Evolutionary conservation across 2,113 vertebrate genomes (phyloP).

Genomic region (Lophius piscatorius): DNA sequence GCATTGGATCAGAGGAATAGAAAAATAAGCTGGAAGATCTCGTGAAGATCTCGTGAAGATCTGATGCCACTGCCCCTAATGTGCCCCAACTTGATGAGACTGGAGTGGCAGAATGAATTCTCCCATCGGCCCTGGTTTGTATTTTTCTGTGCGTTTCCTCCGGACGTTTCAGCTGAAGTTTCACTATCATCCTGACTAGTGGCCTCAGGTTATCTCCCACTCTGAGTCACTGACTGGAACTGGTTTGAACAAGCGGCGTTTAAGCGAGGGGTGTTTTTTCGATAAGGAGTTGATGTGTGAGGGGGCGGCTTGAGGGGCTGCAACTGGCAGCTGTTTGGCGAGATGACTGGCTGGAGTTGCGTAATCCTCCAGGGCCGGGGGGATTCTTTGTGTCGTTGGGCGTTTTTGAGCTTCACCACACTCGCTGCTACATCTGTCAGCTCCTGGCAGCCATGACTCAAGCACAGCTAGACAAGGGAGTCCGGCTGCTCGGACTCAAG

Average conservation of each 20-base stretch:
- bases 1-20: neutral
- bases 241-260: conserved; percentile 21
- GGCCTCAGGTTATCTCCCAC: conserved; percentile 40
- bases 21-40: neutral
- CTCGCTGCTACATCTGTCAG: conserved; percentile 37
- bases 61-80: no score
- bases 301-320: conserved; percentile 25
- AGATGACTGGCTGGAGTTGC: conserved; percentile 50
- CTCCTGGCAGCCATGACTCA: conserved; percentile 25
- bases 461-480: conserved; percentile 19
- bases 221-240: conserved; percentile 59
- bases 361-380: conserved; percentile 44
- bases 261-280: conserved; percentile 22
- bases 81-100: no score
- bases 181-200: conserved; percentile 11
- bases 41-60: no score
- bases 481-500: conserved; percentile 1
- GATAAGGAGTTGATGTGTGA: conserved; percentile 15
- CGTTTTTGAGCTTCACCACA: conserved; percentile 16
- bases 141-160: conserved; percentile 35
- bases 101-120: conserved; percentile 41
- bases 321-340: conserved; percentile 44
- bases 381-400: conserved; percentile 40
- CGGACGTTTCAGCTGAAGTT: conserved; percentile 45
- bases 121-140: conserved; percentile 42